Evolutionary conservation across 2,113 vertebrate genomes (phyloP).

Genomic region (Ctenomys sociabilis): DNA sequence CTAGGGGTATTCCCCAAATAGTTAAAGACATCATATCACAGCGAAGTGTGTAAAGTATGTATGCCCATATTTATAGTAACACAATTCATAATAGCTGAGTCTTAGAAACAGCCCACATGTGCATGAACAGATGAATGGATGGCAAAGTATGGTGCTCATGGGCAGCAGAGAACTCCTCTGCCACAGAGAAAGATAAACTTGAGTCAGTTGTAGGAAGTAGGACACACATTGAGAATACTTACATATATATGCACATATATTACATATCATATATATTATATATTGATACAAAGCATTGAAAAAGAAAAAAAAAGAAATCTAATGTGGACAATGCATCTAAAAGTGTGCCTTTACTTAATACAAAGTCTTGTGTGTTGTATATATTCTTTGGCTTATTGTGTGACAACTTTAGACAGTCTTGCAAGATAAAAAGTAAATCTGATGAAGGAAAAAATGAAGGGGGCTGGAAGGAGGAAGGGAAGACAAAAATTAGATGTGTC

Average conservation of each 20-base stretch:
- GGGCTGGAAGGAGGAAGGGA: fast-evolving
- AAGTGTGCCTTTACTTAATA: background rate
- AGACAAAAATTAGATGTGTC: background rate
- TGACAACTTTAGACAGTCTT: background rate
- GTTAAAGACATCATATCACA: background rate
- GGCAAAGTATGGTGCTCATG: background rate
- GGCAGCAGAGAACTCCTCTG: background rate
- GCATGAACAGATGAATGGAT: background rate
- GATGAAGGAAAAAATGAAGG: background rate
- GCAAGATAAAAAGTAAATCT: background rate
- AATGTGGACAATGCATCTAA: background rate
- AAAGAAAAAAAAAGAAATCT: background rate
- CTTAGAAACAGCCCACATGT: background rate
- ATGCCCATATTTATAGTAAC: background rate
- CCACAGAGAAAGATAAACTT: background rate
- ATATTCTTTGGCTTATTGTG: background rate
- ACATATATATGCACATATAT: too few species aligned
- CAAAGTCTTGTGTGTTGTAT: background rate
- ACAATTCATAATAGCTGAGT: background rate
- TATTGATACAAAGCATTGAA: background rate
- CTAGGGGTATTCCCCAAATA: background rate
- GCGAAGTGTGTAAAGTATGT: too few species aligned
- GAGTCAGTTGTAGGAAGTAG: background rate
- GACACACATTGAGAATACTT: background rate
- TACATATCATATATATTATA: too few species aligned